Conservation (phyloP, 2,113 vertebrate species). For the Hucho hucho region DNA sequence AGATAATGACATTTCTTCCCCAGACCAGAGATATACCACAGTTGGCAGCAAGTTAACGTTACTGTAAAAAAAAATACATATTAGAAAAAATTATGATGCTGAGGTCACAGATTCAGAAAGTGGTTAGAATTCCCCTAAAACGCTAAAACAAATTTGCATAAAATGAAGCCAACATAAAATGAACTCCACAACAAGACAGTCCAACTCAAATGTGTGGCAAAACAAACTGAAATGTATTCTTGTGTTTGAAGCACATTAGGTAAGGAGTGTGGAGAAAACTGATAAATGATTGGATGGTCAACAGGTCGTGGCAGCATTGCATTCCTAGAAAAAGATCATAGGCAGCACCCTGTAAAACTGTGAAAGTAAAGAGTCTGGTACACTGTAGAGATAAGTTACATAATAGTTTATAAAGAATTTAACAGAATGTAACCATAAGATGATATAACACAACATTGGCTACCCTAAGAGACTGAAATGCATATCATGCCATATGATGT, state of each 20-base stretch:
- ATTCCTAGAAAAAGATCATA: background rate
- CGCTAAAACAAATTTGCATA: background rate
- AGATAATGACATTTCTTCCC: background rate
- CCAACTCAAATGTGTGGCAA: background rate
- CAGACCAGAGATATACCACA: background rate
- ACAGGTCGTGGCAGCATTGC: background rate
- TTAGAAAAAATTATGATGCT: background rate
- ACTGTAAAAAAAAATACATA: background rate
- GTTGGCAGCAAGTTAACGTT: background rate
- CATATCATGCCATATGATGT: background rate
- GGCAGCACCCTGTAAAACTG: conserved; percentile 3
- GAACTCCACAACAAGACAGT: background rate
- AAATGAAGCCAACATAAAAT: background rate
- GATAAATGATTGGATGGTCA: background rate
- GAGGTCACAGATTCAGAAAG: background rate
- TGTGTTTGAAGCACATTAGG: background rate
- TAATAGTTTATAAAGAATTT: background rate
- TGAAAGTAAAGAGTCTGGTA: background rate
- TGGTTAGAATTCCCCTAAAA: background rate
- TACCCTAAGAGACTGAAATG: background rate
- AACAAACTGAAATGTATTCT: background rate
- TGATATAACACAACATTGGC: background rate
- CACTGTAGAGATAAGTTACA: background rate
- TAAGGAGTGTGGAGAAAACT: conserved; percentile 1
- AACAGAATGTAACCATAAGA: background rate